A percentile compares a stretch with the other conserved stretches of the same genome.
Evolutionary conservation across 1,140 invertebrate species (phyloP).

Genomic region (Conus betulinus): DNA sequence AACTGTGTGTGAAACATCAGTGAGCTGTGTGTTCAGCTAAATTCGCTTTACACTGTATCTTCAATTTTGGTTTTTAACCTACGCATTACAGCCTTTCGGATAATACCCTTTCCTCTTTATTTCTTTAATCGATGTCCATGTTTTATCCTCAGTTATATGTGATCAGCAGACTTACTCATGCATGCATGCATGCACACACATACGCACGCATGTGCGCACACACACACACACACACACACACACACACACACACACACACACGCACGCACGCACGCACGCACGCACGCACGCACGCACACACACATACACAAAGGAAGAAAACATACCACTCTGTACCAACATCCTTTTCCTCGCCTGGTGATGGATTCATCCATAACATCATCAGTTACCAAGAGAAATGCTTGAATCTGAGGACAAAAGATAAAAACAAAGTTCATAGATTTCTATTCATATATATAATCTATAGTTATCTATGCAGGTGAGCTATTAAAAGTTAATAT

Average conservation of each 20-base stretch:
- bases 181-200: background rate
- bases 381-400: slow-evolving; percentile 89
- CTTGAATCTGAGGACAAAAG: slow-evolving; percentile 81
- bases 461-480: background rate
- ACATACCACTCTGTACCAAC: slow-evolving; percentile 88
- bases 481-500: background rate
- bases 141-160: no score
- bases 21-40: no score
- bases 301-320: background rate
- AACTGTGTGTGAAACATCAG: no score
- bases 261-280: no score
- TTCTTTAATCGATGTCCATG: no score
- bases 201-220: background rate
- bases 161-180: no score
- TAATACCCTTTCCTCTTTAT: no score
- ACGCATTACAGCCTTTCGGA: no score
- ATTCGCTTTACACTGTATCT: no score
- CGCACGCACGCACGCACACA: no score
- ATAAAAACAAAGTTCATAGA: background rate
- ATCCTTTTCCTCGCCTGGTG: slow-evolving; percentile 87
- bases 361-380: slow-evolving; percentile 93
- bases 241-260: no score
- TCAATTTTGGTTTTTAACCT: no score
- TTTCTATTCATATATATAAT: background rate
- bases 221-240: background rate